Percentiles rank a stretch among this genome's conserved stretches.
These are phyloP conservation scores for Yponomeuta malinellus DNA, from an alignment of 2,888 invertebrate genomes.

Conservation along the genomic window DNA sequence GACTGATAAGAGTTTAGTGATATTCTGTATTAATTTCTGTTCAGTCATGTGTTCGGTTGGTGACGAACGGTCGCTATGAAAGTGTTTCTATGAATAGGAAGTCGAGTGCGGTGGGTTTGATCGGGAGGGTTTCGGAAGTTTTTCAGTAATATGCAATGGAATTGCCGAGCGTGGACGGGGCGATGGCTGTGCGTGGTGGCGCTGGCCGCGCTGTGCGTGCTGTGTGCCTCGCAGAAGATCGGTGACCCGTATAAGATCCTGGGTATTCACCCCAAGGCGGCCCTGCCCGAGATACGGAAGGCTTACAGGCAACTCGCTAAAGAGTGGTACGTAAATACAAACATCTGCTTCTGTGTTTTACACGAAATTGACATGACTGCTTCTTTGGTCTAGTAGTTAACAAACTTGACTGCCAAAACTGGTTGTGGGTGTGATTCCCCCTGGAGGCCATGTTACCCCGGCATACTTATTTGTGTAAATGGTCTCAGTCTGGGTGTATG, in stretches of 20 bases:
- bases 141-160: slow-evolving; percentile 67
- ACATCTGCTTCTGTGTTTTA: slow-evolving; percentile 7
- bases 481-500: too few species aligned
- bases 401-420: too few species aligned
- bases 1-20: slow-evolving; percentile 58
- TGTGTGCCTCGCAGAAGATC: slow-evolving; percentile 62
- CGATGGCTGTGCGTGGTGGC: slow-evolving; percentile 51
- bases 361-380: background rate
- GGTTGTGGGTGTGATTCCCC: too few species aligned
- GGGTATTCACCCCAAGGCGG: slow-evolving; percentile 84
- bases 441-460: too few species aligned
- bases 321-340: slow-evolving; percentile 82
- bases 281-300: slow-evolving; percentile 88
- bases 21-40: slow-evolving; percentile 38
- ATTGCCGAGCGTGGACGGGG: slow-evolving; percentile 52
- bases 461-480: too few species aligned
- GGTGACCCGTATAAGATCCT: slow-evolving; percentile 91
- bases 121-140: slow-evolving; percentile 33
- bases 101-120: slow-evolving; percentile 35
- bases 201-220: slow-evolving; percentile 36
- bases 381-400: too few species aligned
- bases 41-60: slow-evolving; percentile 40
- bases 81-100: slow-evolving; percentile 39
- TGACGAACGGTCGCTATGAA: slow-evolving; percentile 37
- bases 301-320: slow-evolving; percentile 93